Conservation (phyloP, 1,140 invertebrate species). For the Drosophila asahinai region DNA sequence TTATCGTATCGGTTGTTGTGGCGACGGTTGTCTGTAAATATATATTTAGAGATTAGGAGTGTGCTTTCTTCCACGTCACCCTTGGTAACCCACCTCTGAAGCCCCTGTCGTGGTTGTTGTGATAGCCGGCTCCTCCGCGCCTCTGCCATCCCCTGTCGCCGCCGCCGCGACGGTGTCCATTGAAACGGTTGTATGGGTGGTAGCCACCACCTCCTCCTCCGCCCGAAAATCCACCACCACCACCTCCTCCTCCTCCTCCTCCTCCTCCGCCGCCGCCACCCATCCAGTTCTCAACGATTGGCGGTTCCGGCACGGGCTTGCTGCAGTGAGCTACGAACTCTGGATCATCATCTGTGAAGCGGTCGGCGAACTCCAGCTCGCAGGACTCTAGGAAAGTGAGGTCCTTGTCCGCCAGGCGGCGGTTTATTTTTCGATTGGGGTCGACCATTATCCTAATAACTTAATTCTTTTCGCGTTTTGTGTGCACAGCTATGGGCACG, state of each 20-base stretch:
- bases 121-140: slow-evolving; percentile 42
- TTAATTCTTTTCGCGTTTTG: neutral
- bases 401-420: slow-evolving; percentile 83
- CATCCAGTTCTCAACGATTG: slow-evolving; percentile 86
- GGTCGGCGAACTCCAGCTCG: slow-evolving; percentile 86
- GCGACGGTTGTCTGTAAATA: slow-evolving; percentile 53
- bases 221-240: slow-evolving; percentile 4
- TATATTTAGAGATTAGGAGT: neutral
- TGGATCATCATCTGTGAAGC: slow-evolving; percentile 86
- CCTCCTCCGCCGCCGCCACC: slow-evolving; percentile 50
- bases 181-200: slow-evolving; percentile 59
- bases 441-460: slow-evolving; percentile 71
- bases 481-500: neutral
- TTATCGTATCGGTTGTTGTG: slow-evolving; percentile 47
- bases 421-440: slow-evolving; percentile 84
- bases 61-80: no score
- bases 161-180: slow-evolving; percentile 57
- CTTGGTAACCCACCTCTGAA: slow-evolving; percentile 33
- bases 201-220: slow-evolving; percentile 30
- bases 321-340: slow-evolving; percentile 85
- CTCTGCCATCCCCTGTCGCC: slow-evolving; percentile 66
- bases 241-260: slow-evolving; percentile 16
- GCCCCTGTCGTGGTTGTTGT: slow-evolving; percentile 45
- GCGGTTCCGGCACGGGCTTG: slow-evolving; percentile 82
- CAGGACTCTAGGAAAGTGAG: slow-evolving; percentile 86